phyloP scores from a whole-genome alignment of 2,113 vertebrate species.

The Strigops habroptila region DNA sequence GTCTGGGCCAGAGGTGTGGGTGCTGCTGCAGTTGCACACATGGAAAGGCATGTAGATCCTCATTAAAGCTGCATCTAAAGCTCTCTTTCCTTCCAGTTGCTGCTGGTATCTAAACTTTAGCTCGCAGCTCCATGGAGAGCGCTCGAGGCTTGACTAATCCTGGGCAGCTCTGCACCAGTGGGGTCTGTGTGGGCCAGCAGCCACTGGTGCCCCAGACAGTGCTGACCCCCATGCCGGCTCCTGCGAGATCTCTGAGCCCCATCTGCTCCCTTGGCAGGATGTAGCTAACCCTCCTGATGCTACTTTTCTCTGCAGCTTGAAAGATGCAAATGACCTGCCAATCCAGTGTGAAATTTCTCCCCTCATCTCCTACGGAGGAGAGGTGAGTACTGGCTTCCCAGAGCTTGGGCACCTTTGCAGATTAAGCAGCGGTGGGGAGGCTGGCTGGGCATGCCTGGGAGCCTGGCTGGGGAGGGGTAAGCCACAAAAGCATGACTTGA shows the following conservation, averaged over 20 bases:
- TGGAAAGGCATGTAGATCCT: neutral
- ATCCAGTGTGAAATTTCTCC: conserved; percentile 98
- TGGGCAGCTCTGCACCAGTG: neutral
- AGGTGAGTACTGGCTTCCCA: conserved; percentile 77
- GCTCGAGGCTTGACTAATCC: conserved; percentile 49
- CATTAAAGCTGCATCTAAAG: neutral
- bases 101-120: conserved; percentile 8
- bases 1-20: rapidly evolving
- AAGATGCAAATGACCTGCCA: conserved; percentile 90
- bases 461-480: neutral
- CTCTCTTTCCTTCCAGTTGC: neutral
- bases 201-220: neutral
- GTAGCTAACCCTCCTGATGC: neutral
- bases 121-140: neutral
- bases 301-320: conserved; percentile 74
- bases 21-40: neutral
- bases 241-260: neutral
- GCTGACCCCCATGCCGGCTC: rapidly evolving
- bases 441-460: rapidly evolving
- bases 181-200: rapidly evolving
- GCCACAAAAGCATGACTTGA: rapidly evolving
- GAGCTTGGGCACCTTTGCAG: neutral
- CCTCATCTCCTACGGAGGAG: conserved; percentile 90
- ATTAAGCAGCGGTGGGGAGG: too few species aligned
- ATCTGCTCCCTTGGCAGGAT: rapidly evolving